Percentiles rank a stretch among this genome's conserved stretches.
phyloP scores from a whole-genome alignment of 2,888 invertebrate species.

The Smittia sp. region DNA sequence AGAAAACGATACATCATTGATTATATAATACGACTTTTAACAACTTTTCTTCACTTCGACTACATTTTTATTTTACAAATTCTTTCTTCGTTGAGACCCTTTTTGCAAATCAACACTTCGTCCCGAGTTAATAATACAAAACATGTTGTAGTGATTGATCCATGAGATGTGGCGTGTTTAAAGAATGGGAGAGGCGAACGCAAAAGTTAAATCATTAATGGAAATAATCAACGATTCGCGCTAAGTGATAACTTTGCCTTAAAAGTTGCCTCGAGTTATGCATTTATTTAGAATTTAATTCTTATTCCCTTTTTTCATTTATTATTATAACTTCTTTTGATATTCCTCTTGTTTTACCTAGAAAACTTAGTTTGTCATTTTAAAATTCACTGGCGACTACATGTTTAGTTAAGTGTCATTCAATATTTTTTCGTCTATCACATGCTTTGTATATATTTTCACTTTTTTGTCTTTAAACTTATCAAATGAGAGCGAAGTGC shows the following conservation, averaged over 20 bases:
- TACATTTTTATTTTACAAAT: background rate
- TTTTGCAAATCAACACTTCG: conserved; percentile 31
- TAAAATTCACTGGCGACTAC: conserved; percentile 41
- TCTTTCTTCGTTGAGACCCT: conserved; percentile 30
- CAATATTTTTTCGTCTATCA: conserved; percentile 40
- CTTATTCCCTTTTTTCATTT: background rate
- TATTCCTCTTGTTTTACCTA: conserved; percentile 37
- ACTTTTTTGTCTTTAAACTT: conserved; percentile 23
- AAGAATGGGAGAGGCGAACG: background rate
- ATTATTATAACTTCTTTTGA: conserved; percentile 27
- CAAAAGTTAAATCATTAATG: background rate
- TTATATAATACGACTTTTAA: conserved; percentile 36
- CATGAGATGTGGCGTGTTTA: background rate
- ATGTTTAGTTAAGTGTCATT: conserved; percentile 13
- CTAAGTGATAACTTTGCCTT: conserved; percentile 1
- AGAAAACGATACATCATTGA: background rate
- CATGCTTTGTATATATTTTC: conserved; percentile 41
- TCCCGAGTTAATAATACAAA: conserved; percentile 11
- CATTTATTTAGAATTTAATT: conserved; percentile 18
- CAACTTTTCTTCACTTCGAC: conserved; percentile 25
- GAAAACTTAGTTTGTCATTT: background rate
- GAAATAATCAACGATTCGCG: background rate
- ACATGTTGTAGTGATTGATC: background rate
- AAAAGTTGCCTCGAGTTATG: conserved; percentile 6
- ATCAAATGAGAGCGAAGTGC: conserved; percentile 23